Conservation (phyloP, 2,888 invertebrate species). For the Punctoribates punctum region DNA sequence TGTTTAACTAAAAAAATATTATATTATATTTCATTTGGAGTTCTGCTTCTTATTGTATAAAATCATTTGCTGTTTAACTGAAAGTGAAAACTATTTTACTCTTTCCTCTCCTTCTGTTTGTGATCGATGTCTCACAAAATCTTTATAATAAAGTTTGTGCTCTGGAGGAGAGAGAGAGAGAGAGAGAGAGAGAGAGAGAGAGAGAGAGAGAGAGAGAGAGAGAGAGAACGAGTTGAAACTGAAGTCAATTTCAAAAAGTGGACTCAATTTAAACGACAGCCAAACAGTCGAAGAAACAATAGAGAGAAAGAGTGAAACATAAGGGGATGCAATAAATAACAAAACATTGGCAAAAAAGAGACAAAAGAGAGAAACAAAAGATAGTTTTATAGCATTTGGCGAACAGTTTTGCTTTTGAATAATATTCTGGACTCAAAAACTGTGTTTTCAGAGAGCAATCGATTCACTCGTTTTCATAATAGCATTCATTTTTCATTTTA, state of each 20-base stretch:
- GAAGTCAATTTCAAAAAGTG: background rate
- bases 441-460: background rate
- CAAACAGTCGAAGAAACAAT: background rate
- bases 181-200: background rate
- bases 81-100: slow-evolving; percentile 13
- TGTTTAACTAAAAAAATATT: slow-evolving; percentile 4
- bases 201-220: background rate
- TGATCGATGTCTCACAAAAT: background rate
- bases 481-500: slow-evolving; percentile 28
- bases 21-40: background rate
- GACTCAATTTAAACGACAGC: slow-evolving; percentile 7
- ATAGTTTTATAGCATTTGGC: background rate
- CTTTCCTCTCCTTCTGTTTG: background rate
- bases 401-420: slow-evolving; percentile 11
- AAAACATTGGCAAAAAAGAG: background rate
- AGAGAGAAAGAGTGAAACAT: background rate
- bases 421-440: slow-evolving; percentile 3
- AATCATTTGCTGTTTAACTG: slow-evolving; percentile 2
- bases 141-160: background rate
- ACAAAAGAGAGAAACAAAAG: background rate
- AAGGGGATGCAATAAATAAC: background rate
- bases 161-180: background rate
- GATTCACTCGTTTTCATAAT: background rate
- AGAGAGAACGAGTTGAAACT: background rate
- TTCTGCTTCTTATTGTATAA: background rate